Evolutionary conservation across 2,113 vertebrate genomes (phyloP), one percentile per base, ranked within the genome.

Genomic region (Tenebrosternarchus preto): DNA sequence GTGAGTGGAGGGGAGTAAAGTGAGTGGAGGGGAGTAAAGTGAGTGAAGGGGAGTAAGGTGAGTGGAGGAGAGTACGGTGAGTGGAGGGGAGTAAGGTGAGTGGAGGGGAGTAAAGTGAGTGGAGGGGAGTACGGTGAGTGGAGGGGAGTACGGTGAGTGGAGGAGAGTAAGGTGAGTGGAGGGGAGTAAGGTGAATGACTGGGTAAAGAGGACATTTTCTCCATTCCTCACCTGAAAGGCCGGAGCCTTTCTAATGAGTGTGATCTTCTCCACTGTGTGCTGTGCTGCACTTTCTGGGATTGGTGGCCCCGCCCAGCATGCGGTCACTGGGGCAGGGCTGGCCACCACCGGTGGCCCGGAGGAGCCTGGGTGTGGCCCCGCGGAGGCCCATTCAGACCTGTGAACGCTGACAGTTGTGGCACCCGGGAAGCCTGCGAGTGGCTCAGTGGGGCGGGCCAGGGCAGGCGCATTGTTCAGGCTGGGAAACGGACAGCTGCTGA

Each of bases 401-500:
- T 92, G 90, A 93, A 92, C 82, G 33, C 78, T 79, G 88, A 89
- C 92, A 92, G 91, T 93, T 83, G 78, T 92, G 92, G 90, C 83
- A 88, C 90, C 92, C 84, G 82, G 87, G 83, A 82, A 83, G 87
- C 87, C 89, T 91, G 90, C 91, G 92, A 91, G 90, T 90, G 92
- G 89, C 87, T 50, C 11, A 50, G 43, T 9, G 85, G 82, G 77
- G 87, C 88, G 90, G 87, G 87, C 89, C 86, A 89, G 56, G 6
- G 56, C 33, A 36, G 2, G 33, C 6, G 6, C 91, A 94, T 95
- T 96, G 93, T 95, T 86, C 89, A 86, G 90, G 91, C 91, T 94
- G 91, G 94, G 94, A 95, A 94, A 90, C 80, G 64, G 73, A 91
- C 95, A 95, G 95, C 95, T 97, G 95, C 90, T 91, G 85, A 91